Evolutionary conservation across 2,113 vertebrate species (phyloP), one percentile per base, ranked within the genome.

Genomic region (Clinocottus analis): DNA sequence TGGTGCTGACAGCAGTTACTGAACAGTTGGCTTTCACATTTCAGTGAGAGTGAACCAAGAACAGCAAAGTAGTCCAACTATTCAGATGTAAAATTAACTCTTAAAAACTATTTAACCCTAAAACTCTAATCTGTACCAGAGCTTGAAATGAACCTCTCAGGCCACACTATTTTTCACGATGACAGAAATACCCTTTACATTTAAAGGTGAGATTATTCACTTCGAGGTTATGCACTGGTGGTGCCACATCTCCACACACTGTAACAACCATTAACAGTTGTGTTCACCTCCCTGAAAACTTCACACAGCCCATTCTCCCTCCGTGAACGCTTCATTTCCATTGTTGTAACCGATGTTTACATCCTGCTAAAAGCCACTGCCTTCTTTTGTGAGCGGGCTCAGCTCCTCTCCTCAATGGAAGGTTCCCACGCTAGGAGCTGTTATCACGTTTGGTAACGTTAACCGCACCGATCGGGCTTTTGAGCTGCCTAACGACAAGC

Each of bases 381-480:
- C 77, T 67, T 76, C 77, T 78, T 83, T 72, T 86, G 73, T 79
- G 75, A 56, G 71, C 55, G 31, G 63, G 25, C 65, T 86, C 67
- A 12, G 43, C 69, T 75, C 70, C 12, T 65, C 59, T 62, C 43
- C 68, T 73, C 51, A 64, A 4, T 67, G 60, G 60, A 75, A 55
- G 37, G 77, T 90, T 91, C 86, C 81, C 91, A 90, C 75, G 67
- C 67, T 47, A 19, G 10, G 71, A 45, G n/a, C 53, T 75, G 70
- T 71, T 67, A 55, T 37, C 13, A 8, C 63, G 59, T 66, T 83
- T 78, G 71, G 84, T 71, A 86, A 76, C 76, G 51, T 77, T 43
- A 88, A 73, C 73, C 80, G 10, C 82, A 66, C 66, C 65, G 49
- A 80, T 73, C 83, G 49, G 61, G 23, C 62, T 60, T 79, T 65